Percentiles rank a stretch among this genome's conserved stretches.
phyloP scores from a whole-genome alignment of 2,113 vertebrate genomes.

The Ranitomeya variabilis region DNA sequence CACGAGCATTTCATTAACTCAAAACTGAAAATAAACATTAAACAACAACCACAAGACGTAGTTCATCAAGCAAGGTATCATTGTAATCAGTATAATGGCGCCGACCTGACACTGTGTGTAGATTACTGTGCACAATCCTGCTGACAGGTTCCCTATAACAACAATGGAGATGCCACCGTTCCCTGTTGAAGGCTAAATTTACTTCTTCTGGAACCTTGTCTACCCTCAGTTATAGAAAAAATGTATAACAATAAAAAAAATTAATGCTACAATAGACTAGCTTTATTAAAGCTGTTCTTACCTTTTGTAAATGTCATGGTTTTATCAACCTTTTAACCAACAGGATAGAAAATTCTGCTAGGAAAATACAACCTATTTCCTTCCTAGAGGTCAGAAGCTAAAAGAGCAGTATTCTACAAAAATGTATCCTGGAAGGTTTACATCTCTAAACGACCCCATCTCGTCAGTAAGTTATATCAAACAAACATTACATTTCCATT shows the following conservation, averaged over 20 bases:
- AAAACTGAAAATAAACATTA: no score
- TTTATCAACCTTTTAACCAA: background rate
- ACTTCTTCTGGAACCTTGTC: background rate
- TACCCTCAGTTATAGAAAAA: background rate
- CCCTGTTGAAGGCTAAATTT: background rate
- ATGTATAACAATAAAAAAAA: background rate
- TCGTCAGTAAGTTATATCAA: background rate
- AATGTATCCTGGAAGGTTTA: constrained; percentile 19
- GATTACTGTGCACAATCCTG: no score
- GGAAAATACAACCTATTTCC: background rate
- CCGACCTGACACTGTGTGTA: no score
- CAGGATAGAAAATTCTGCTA: background rate
- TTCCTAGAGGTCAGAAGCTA: background rate
- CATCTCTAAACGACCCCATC: constrained; percentile 14
- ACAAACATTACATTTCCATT: constrained; percentile 21
- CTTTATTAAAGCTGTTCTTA: background rate
- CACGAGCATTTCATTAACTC: no score
- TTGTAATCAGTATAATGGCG: no score
- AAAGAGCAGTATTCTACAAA: constrained; percentile 1
- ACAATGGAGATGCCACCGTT: no score
- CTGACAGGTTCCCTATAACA: no score
- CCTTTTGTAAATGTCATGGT: background rate
- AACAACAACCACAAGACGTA: no score
- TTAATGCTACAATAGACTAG: background rate
- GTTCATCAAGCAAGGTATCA: no score